Evolutionary conservation across 2,113 vertebrate species (phyloP), one percentile per base, ranked within the genome.

Genomic region (Microcebus murinus): DNA sequence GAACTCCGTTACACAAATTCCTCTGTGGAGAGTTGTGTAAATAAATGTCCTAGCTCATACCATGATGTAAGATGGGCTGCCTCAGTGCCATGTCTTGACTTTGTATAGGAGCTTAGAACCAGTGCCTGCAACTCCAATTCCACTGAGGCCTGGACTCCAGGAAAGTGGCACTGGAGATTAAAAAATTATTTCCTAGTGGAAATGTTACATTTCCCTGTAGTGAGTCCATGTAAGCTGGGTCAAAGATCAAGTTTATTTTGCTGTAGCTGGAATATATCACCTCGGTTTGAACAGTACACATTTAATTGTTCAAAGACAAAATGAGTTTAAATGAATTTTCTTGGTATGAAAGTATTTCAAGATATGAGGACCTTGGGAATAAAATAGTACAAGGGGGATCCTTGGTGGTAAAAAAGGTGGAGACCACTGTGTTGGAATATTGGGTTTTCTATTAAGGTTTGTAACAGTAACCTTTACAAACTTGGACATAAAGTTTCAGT

Each of bases 271-370:
- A 61, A 77, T 84, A 25, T 29, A 77, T 84, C 4, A 45, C n/a
- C 70, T 79, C 17, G 21, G 8, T 76, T 42, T 52, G 50, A 79
- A 79, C 8, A 92, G 57, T 77, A n/a, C 17, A 52, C 31, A 57
- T 89, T 89, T 93, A 68, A 89, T 84, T 36, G 13, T 29, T 76
- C 13, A 77, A 89, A 61, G 87, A 59, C 73, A 92, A 92, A 74
- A 87, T 80, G n/a, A 95, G 31, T 25, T 88, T 96, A 71, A 73
- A 34, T 94, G 65, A 88, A 42, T 61, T 88, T 88, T 92, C 39
- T 76, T 68, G n/a, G n/a, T 87, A 87, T 31, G 27, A 89, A 45
- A 84, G 13, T 76, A 83, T 88, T 95, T 83, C 61, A n/a, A 83
- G 88, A 83, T 84, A 84, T 7, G 21, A 20, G 34, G 42, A 67